These are phyloP conservation scores for Bombus superbus DNA, from an alignment of 1,140 invertebrate species.

Conservation along the genomic window DNA sequence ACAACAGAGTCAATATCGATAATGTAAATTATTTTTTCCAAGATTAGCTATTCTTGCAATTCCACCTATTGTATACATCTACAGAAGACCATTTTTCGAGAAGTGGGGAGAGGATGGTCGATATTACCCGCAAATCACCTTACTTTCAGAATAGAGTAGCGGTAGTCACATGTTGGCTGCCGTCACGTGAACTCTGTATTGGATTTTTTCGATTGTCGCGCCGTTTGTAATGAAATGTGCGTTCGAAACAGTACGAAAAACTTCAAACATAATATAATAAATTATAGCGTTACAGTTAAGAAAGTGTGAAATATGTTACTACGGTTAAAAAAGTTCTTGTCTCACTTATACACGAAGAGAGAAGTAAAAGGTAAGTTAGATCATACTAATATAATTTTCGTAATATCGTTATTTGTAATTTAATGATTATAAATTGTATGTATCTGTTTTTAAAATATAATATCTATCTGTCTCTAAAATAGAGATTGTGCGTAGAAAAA, in stretches of 20 bases:
- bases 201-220: slow-evolving; percentile 3
- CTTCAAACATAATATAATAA: too few species aligned
- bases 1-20: neutral
- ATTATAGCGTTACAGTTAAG: too few species aligned
- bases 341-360: neutral
- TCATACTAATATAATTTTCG: neutral
- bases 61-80: neutral
- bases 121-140: slow-evolving; percentile 75
- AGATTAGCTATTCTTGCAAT: neutral
- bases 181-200: slow-evolving; percentile 48
- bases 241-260: neutral
- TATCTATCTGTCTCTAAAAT: neutral
- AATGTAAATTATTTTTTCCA: neutral
- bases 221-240: neutral
- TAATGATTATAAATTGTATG: neutral
- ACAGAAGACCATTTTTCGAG: slow-evolving; percentile 54
- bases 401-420: neutral
- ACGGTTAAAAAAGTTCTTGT: neutral
- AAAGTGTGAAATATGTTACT: neutral
- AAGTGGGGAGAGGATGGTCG: slow-evolving; percentile 74
- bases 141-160: slow-evolving; percentile 65
- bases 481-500: neutral
- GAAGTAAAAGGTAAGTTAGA: slow-evolving; percentile 1
- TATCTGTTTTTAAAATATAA: neutral
- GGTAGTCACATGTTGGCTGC: slow-evolving; percentile 75